Percentiles rank a stretch among this genome's conserved stretches.
Conservation (phyloP, 1,140 invertebrate genomes). For the Mamestra configurata region DNA sequence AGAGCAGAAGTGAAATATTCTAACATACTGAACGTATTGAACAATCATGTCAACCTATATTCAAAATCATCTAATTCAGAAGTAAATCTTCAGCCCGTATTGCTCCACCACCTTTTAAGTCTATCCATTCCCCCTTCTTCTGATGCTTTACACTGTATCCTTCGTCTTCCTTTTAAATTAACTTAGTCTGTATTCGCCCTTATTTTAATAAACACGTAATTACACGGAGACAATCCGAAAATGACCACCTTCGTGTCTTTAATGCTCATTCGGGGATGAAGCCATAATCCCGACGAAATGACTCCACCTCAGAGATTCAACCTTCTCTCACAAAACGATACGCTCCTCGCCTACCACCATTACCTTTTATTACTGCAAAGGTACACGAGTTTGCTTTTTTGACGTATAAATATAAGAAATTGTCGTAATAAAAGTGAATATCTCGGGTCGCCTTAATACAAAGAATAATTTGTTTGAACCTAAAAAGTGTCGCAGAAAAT, state of each 20-base stretch:
- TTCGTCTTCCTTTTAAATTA: neutral
- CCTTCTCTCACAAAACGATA: conserved; percentile 65
- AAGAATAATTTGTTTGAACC: conserved; percentile 54
- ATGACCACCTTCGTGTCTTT: conserved; percentile 61
- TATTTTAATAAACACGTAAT: conserved; percentile 53
- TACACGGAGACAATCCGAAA: conserved; percentile 49
- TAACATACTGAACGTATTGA: no score
- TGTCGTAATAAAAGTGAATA: conserved; percentile 61
- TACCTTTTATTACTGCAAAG: conserved; percentile 75
- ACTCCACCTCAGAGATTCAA: conserved; percentile 66
- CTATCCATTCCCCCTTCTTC: neutral
- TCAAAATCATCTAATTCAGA: no score
- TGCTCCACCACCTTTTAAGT: no score
- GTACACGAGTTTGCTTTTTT: conserved; percentile 77
- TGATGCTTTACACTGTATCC: neutral
- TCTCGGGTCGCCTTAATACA: conserved; percentile 59
- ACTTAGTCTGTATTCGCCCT: neutral
- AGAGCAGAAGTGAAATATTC: no score
- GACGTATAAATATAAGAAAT: conserved; percentile 66
- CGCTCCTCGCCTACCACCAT: conserved; percentile 64
- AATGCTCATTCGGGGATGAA: conserved; percentile 63
- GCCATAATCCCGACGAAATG: conserved; percentile 68
- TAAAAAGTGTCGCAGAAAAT: conserved; percentile 42
- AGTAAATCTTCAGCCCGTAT: no score
- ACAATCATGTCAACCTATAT: no score